Evolutionary conservation across 1,140 invertebrate species (phyloP), one percentile per base, ranked within the genome.

Genomic region (Aradophagus sp.): DNA sequence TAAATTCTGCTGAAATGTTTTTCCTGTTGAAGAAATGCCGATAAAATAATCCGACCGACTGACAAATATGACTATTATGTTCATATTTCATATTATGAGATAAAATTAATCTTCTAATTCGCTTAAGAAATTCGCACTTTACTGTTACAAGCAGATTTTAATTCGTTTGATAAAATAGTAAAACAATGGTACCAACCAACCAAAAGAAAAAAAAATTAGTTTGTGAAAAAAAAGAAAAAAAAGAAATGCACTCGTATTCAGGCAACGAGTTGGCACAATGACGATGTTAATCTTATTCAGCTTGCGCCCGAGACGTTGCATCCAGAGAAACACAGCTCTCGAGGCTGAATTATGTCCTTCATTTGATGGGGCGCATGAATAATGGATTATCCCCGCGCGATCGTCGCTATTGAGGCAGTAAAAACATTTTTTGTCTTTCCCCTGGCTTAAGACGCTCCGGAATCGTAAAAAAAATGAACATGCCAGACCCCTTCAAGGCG

Each of bases 321-420:
- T 62, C 62, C 44, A 59, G 45, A 58, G 67, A 52, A 69, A 69
- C 39, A 38, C 32, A 35, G 14, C 44, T 39, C 58, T 52, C 53
- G 52, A 58, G 63, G 53, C 44, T 63, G 36, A 52, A 63, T 70
- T 58, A 70, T 48, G 23, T 56, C 26, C 38, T 70, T 52, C 38
- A 41, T 47, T 59, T 70, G 48, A 71, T 65, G 48, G 36, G 52
- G 48, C 32, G 32, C 47, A 71, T 71, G 67, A 71, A 71, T 71
- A 71, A 71, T 65, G 59, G 58, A 71, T 71, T 56, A 63, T 52
- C 31, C 17, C 10, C 23, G 23, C 23, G 23, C 58, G 52, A 63
- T 70, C 52, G 42, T 45, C 41, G 41, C 48, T 62, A 69, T 62
- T 23, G 16, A 14, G 17, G 31, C 8, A 58, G 5, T 63, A 48